A percentile compares a stretch with the other conserved stretches of the same genome.
Conservation (phyloP, 2,113 vertebrate species). For the Hyaena hyaena region DNA sequence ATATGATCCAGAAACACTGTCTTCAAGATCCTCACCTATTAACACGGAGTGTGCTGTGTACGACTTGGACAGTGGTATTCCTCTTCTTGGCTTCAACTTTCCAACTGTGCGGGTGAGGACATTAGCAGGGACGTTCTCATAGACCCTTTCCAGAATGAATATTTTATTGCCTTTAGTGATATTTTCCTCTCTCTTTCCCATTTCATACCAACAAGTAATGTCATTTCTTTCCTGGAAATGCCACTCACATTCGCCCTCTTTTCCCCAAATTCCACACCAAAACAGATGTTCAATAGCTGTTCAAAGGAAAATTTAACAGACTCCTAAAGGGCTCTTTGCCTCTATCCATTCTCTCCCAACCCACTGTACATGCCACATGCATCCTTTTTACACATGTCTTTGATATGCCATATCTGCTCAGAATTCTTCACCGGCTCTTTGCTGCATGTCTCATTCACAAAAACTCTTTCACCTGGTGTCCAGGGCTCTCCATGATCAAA, state of each 20-base stretch:
- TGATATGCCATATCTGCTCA: neutral
- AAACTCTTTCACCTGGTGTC: neutral
- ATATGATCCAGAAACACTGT: neutral
- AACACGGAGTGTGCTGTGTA: accelerated
- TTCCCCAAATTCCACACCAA: neutral
- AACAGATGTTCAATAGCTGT: neutral
- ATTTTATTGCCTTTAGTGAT: neutral
- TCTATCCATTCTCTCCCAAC: neutral
- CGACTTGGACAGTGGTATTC: neutral
- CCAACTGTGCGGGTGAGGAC: neutral
- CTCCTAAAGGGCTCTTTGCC: neutral
- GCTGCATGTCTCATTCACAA: neutral
- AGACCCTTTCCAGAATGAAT: neutral
- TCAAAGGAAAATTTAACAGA: neutral
- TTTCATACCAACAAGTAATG: neutral
- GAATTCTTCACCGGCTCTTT: neutral
- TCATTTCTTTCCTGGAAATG: neutral
- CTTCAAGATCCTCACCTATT: neutral
- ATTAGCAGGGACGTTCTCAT: neutral
- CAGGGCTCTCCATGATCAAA: neutral
- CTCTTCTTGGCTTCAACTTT: neutral
- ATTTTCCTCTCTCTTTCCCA: neutral
- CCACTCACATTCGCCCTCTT: neutral
- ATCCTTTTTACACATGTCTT: neutral
- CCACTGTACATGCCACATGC: neutral